A percentile compares a stretch with the other conserved stretches of the same genome.
Evolutionary conservation across 2,888 invertebrate species (phyloP).

Genomic region (Drosophila nigritarsus): DNA sequence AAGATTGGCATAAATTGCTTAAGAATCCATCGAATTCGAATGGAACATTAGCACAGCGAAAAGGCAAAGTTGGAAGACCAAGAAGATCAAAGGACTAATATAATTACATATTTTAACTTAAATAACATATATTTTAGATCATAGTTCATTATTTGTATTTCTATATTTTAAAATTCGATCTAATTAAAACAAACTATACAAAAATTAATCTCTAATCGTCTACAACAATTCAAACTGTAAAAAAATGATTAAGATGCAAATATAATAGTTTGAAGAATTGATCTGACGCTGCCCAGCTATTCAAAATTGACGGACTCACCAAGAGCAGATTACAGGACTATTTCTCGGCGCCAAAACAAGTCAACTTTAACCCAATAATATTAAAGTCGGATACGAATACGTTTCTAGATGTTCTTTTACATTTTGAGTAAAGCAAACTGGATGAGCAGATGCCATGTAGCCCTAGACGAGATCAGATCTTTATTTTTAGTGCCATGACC

Average conservation of each 20-base stretch:
- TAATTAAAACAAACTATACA: slow-evolving; percentile 73
- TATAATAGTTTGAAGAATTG: neutral
- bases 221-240: neutral
- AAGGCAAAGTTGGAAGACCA: slow-evolving; percentile 94
- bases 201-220: slow-evolving; percentile 6
- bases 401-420: neutral
- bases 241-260: neutral
- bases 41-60: slow-evolving; percentile 90
- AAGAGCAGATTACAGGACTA: neutral
- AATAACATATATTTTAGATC: slow-evolving; percentile 71
- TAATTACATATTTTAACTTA: slow-evolving; percentile 64
- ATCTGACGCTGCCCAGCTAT: neutral
- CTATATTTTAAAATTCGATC: slow-evolving; percentile 74
- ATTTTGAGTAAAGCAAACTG: neutral
- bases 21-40: slow-evolving; percentile 88
- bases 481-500: neutral
- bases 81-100: slow-evolving; percentile 94
- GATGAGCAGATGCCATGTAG: neutral
- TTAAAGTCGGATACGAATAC: neutral
- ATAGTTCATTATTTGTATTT: slow-evolving; percentile 76
- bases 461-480: neutral
- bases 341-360: neutral
- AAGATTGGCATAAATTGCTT: slow-evolving; percentile 97
- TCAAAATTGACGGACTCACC: neutral
- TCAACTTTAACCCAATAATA: too few relatives aligned